phyloP scores from a whole-genome alignment of 2,888 invertebrate genomes.

The Parnassius smintheus region DNA sequence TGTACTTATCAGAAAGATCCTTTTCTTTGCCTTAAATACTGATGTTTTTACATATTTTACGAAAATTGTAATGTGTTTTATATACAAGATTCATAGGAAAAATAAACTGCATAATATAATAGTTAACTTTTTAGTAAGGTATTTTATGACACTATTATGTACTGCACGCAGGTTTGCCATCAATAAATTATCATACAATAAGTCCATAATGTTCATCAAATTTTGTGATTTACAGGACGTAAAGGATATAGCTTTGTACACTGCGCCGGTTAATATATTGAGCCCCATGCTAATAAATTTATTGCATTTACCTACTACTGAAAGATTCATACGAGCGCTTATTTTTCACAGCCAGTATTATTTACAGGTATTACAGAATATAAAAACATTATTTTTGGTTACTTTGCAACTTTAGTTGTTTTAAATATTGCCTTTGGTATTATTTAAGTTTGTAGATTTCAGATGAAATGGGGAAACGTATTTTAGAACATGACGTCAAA shows the following conservation, averaged over 20 bases:
- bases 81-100: no score
- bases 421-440: constrained; percentile 1
- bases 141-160: background rate
- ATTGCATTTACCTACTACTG: constrained; percentile 81
- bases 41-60: no score
- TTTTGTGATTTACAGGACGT: constrained; percentile 53
- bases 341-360: constrained; percentile 84
- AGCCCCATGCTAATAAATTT: constrained; percentile 82
- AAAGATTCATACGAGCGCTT: constrained; percentile 83
- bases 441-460: constrained; percentile 60
- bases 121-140: background rate
- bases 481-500: constrained; percentile 74
- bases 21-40: no score
- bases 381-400: constrained; percentile 10
- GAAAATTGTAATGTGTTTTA: no score
- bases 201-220: constrained; percentile 3
- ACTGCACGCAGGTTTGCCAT: background rate
- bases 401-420: background rate
- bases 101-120: no score
- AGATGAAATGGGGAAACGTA: constrained; percentile 77
- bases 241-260: constrained; percentile 78
- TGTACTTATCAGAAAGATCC: no score
- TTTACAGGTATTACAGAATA: constrained; percentile 70
- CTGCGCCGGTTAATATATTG: constrained; percentile 74
- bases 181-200: constrained; percentile 6